A percentile compares a stretch with the other conserved stretches of the same genome.
Evolutionary conservation across 1,140 invertebrate species (phyloP).

Genomic region (Platyscapa corneri): DNA sequence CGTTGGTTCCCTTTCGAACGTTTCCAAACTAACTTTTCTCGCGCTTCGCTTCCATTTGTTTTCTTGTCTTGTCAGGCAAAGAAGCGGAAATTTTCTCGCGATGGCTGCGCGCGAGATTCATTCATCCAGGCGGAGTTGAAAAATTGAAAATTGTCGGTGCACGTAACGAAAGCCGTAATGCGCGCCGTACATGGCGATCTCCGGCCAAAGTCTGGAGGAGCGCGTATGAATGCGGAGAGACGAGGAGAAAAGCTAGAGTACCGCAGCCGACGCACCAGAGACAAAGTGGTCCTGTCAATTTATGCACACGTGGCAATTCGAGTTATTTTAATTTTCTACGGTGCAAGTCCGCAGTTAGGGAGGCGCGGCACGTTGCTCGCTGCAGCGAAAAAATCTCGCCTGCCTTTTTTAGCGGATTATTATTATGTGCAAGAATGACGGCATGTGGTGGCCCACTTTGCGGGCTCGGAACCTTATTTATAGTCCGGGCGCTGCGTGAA

Average conservation of each 20-base stretch:
- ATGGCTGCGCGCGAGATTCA: too few relatives aligned
- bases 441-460: constrained; percentile 35
- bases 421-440: constrained; percentile 13
- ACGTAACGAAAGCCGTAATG: too few relatives aligned
- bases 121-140: too few relatives aligned
- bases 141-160: too few relatives aligned
- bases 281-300: neutral
- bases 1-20: neutral
- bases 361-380: neutral
- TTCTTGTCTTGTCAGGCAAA: too few relatives aligned
- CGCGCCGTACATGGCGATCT: too few relatives aligned
- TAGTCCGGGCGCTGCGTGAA: constrained; percentile 24
- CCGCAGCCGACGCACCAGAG: neutral
- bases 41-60: too few relatives aligned
- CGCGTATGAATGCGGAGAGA: neutral
- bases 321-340: neutral
- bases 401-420: constrained; percentile 8
- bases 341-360: neutral
- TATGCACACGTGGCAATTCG: neutral
- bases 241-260: neutral
- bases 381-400: neutral
- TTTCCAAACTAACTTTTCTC: neutral
- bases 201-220: too few relatives aligned
- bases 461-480: constrained; percentile 38
- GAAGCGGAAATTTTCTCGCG: too few relatives aligned